These are phyloP conservation scores for Aselliscus stoliczkanus DNA, from an alignment of 2,797 vertebrate genomes.

Conservation along the genomic window DNA sequence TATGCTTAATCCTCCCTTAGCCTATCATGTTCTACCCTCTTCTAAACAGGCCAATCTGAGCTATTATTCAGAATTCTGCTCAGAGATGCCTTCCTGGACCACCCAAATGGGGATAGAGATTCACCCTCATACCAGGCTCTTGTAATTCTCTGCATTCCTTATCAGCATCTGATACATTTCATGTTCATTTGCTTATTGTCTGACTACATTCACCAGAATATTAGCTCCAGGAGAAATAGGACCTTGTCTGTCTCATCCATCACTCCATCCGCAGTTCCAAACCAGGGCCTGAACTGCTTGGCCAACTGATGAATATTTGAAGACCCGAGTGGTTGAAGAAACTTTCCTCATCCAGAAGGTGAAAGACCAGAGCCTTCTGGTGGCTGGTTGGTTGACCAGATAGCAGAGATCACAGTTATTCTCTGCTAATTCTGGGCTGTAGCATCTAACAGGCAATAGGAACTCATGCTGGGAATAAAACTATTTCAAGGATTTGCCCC, in stretches of 20 bases:
- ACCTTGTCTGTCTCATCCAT: neutral
- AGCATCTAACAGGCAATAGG: neutral
- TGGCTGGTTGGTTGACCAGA: neutral
- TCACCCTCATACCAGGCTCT: neutral
- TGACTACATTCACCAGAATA: neutral
- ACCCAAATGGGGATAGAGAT: neutral
- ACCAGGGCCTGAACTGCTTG: neutral
- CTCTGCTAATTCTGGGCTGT: neutral
- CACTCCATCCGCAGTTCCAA: neutral
- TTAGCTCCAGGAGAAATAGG: neutral
- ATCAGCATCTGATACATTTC: neutral
- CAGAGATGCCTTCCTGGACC: neutral
- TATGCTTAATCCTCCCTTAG: neutral
- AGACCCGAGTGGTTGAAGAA: neutral
- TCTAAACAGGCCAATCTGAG: neutral
- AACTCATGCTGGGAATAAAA: neutral
- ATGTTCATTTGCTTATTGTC: neutral
- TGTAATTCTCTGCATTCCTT: neutral
- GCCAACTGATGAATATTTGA: neutral
- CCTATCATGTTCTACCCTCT: neutral
- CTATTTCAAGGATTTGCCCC: constrained; percentile 44
- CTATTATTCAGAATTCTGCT: neutral
- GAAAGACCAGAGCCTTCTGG: neutral
- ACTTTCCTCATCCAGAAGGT: neutral
- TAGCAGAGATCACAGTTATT: rapidly evolving